phyloP scores from a whole-genome alignment of 2,888 invertebrate genomes.

The Hanleya hanleyi region DNA sequence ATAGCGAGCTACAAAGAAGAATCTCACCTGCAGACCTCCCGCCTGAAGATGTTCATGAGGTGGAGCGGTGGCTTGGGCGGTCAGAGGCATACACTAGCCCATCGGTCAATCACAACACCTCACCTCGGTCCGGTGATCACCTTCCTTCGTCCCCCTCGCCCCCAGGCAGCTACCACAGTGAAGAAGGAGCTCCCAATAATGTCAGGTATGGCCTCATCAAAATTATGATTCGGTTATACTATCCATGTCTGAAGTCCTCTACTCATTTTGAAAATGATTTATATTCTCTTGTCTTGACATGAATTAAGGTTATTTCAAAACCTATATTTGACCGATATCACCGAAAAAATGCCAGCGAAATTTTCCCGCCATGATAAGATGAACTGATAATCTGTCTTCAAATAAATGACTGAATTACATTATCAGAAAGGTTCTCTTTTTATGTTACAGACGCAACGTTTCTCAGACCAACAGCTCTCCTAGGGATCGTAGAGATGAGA shows the following conservation, averaged over 20 bases:
- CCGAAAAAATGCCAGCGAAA: too few relatives aligned
- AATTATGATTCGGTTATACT: background rate
- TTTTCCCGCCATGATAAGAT: too few relatives aligned
- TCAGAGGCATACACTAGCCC: background rate
- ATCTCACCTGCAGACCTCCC: conserved; percentile 5
- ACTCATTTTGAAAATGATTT: too few relatives aligned
- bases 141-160: conserved; percentile 50
- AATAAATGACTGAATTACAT: background rate
- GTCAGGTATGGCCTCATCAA: background rate
- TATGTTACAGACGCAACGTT: background rate
- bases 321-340: too few relatives aligned
- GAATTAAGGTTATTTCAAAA: too few relatives aligned
- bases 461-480: background rate
- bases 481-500: background rate
- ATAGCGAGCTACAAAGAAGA: background rate
- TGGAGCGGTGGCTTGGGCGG: conserved; percentile 37
- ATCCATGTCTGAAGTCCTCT: too few relatives aligned
- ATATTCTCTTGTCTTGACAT: too few relatives aligned
- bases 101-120: background rate
- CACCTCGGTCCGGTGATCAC: conserved; percentile 16
- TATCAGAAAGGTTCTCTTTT: background rate
- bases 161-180: conserved; percentile 58
- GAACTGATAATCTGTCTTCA: too few relatives aligned
- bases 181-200: conserved; percentile 43
- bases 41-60: conserved; percentile 18